Evolutionary conservation across 1,140 invertebrate genomes (phyloP).

Genomic region (Cardiocondyla obscurior): DNA sequence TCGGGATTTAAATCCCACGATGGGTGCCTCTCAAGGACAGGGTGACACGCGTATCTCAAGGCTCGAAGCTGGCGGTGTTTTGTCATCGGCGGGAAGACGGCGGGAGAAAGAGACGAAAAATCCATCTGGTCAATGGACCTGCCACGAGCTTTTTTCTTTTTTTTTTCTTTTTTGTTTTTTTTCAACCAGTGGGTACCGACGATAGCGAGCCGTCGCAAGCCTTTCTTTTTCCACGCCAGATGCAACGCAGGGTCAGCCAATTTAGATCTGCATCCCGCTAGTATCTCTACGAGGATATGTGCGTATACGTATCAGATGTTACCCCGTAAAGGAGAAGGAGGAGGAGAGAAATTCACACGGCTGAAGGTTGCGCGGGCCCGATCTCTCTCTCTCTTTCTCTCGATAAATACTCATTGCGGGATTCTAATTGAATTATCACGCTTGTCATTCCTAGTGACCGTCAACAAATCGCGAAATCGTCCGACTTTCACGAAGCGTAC

Average conservation of each 20-base stretch:
- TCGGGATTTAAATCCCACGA: conserved; percentile 56
- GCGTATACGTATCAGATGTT: conserved; percentile 46
- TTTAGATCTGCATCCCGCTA: conserved; percentile 54
- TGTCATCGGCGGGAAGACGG: conserved; percentile 29
- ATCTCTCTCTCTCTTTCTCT: too few species aligned
- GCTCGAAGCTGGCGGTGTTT: conserved; percentile 24
- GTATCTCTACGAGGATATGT: conserved; percentile 44
- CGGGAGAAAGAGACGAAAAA: conserved; percentile 17
- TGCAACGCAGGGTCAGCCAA: conserved; percentile 70
- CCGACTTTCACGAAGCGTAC: neutral
- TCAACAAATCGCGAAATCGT: conserved; percentile 18
- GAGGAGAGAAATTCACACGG: conserved; percentile 40
- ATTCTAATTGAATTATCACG: conserved; percentile 38
- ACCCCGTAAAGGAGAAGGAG: neutral
- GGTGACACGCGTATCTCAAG: conserved; percentile 41
- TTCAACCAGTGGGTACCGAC: conserved; percentile 20
- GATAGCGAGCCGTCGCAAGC: conserved; percentile 63
- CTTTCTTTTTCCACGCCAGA: conserved; percentile 70
- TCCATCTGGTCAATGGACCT: conserved; percentile 79
- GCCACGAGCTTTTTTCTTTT: conserved; percentile 65
- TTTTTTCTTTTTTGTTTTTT: too few species aligned
- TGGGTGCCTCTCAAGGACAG: conserved; percentile 25
- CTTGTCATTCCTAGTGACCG: neutral
- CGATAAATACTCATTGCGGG: conserved; percentile 7
- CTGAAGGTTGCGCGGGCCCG: conserved; percentile 15